These are phyloP conservation scores for Sarcophaga caerulescens DNA, from an alignment of 2,888 invertebrate species.

Conservation along the genomic window DNA sequence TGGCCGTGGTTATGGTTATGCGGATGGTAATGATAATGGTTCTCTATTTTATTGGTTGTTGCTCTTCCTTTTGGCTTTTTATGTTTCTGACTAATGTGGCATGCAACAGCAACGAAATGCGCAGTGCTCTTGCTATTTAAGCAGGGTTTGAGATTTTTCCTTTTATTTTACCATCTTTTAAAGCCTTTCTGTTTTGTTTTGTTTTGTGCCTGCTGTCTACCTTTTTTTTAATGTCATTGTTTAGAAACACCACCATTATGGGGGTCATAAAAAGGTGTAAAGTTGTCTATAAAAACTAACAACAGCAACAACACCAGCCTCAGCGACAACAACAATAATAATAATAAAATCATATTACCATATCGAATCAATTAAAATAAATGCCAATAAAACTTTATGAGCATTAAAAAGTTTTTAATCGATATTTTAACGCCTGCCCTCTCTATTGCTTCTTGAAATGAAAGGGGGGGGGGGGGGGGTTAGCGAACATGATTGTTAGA, in stretches of 20 bases:
- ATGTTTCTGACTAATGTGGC: too few species aligned
- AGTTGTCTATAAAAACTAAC: not conserved
- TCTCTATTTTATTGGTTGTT: too few species aligned
- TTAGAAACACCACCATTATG: not conserved
- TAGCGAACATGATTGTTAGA: too few species aligned
- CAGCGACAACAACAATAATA: not conserved
- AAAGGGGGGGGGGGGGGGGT: fast-evolving
- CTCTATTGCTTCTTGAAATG: too few species aligned
- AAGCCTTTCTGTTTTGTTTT: too few species aligned
- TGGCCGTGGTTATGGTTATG: too few species aligned
- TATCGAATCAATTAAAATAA: not conserved
- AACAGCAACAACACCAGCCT: not conserved
- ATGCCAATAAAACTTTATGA: not conserved
- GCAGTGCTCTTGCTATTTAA: too few species aligned
- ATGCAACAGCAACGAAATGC: too few species aligned
- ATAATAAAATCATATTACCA: not conserved
- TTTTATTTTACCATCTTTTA: too few species aligned
- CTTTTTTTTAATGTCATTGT: not conserved
- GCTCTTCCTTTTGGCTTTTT: too few species aligned
- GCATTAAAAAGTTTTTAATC: not conserved
- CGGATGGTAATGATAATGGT: too few species aligned
- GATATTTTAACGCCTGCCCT: not conserved
- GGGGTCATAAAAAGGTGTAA: not conserved
- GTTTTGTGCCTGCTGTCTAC: not conserved
- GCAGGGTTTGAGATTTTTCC: too few species aligned